These are phyloP conservation scores for Dendrolimus punctatus DNA, from an alignment of 1,140 invertebrate genomes.

Conservation along the genomic window DNA sequence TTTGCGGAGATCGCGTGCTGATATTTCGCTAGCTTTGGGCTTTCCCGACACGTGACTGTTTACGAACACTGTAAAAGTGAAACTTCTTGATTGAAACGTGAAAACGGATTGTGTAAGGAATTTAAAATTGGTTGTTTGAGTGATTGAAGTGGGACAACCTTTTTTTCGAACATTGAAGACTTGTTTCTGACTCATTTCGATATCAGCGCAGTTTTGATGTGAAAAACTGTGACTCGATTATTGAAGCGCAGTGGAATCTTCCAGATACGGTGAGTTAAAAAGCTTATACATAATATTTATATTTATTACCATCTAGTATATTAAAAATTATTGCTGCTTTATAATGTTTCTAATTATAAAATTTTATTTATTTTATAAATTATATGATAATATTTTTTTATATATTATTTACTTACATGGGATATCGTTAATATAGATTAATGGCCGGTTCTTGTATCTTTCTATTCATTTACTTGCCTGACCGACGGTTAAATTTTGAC, in stretches of 20 bases:
- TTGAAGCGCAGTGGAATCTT: constrained; percentile 36
- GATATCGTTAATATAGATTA: too few relatives aligned
- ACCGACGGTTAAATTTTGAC: too few relatives aligned
- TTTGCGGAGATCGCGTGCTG: constrained; percentile 47
- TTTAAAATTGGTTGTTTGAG: constrained; percentile 31
- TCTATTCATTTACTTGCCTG: too few relatives aligned
- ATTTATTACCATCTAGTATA: too few relatives aligned
- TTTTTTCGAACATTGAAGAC: constrained; percentile 39
- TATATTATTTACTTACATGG: too few relatives aligned
- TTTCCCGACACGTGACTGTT: constrained; percentile 44
- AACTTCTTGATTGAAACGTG: constrained; percentile 41
- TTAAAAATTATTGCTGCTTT: too few relatives aligned
- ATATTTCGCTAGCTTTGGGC: constrained; percentile 25
- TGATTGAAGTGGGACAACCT: constrained; percentile 37
- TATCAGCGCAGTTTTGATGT: constrained; percentile 59
- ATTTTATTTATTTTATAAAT: too few relatives aligned
- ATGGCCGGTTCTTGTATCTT: too few relatives aligned
- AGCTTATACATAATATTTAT: too few relatives aligned
- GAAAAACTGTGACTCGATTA: constrained; percentile 60
- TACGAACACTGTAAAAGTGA: constrained; percentile 46
- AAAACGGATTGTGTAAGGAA: constrained; percentile 49
- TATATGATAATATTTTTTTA: too few relatives aligned
- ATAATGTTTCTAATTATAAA: too few relatives aligned
- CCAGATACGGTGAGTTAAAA: constrained; percentile 43
- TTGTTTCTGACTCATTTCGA: constrained; percentile 46